Evolutionary conservation across 2,113 vertebrate species (phyloP), one percentile per base, ranked within the genome.

Genomic region (Pelecanus crispus): DNA sequence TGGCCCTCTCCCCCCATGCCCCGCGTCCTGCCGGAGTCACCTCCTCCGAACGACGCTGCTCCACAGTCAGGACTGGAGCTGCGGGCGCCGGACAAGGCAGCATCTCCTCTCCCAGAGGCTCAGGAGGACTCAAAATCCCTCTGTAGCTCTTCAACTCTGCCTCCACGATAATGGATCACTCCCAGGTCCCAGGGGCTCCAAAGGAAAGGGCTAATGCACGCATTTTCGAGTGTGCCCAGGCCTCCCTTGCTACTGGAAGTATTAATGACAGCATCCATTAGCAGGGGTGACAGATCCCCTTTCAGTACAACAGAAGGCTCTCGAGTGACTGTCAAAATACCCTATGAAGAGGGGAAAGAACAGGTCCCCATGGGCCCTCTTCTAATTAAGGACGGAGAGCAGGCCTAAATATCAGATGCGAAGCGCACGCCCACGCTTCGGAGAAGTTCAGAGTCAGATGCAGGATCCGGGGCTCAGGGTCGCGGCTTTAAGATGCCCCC

Each of bases 251-350:
- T 47, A 14, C 86, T 53, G 53, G 71, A 56, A 58, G 81, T 67
- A 38, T 95, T 94, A 44, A 68, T 92, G 83, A 84, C 93, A 93
- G 93, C 81, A 67, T 86, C 94, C 95, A 96, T 96, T 80, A 97
- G 91, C 45, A 2, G 92, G 44, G 36, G 31, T n/a, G 92, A 62
- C 73, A 77, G 94, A 96, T 95, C 95, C 70, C 53, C 94, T 97
- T 87, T 89, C 94, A 87, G 81, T n/a, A 53, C 83, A 82, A 7
- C 97, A 94, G 95, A 75, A 87, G 92, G 95, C 58, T 90, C 84
- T 56, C 50, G 38, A 52, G 71, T 24, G 71, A 55, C 74, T 81
- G 91, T 89, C 86, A 97, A 87, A 96, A 87, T 4, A 91, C 9
- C 68, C 91, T 8, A 6, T 32, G 45, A 80, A 53, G 59, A 59